Percentiles rank a stretch among this genome's conserved stretches.
These are phyloP conservation scores for Apis florea DNA, from an alignment of 1,140 invertebrate species.

Conservation along the genomic window DNA sequence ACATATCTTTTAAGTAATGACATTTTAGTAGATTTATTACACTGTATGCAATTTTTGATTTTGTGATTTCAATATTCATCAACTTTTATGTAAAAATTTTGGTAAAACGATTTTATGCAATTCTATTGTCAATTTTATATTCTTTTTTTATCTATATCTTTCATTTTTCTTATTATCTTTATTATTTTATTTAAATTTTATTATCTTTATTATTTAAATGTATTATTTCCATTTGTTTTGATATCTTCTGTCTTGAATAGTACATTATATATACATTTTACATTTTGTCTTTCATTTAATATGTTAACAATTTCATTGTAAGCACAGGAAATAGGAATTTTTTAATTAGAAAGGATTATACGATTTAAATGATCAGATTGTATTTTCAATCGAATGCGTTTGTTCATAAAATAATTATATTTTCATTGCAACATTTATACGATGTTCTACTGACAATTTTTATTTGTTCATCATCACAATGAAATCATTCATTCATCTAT, in stretches of 20 bases:
- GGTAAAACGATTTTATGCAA: neutral
- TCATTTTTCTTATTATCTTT: neutral
- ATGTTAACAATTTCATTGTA: neutral
- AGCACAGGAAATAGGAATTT: neutral
- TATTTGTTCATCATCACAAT: neutral
- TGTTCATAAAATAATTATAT: conserved; percentile 63
- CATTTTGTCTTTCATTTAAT: no score
- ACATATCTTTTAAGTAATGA: neutral
- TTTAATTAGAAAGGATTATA: neutral
- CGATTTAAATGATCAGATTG: conserved; percentile 38
- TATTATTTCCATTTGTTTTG: neutral
- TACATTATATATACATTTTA: no score
- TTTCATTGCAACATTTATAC: conserved; percentile 32
- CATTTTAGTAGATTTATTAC: conserved; percentile 5
- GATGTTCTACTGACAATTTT: conserved; percentile 20
- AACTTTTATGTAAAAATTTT: neutral
- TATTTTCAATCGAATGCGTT: conserved; percentile 59
- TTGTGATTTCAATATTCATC: neutral
- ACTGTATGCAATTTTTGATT: neutral
- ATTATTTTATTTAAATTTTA: neutral
- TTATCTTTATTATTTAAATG: neutral
- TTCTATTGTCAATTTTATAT: neutral
- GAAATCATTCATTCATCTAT: conserved; percentile 1
- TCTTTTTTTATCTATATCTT: neutral
- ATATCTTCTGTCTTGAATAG: no score